phyloP scores from a whole-genome alignment of 2,113 vertebrate species.

The Myrmophylax atrothorax region DNA sequence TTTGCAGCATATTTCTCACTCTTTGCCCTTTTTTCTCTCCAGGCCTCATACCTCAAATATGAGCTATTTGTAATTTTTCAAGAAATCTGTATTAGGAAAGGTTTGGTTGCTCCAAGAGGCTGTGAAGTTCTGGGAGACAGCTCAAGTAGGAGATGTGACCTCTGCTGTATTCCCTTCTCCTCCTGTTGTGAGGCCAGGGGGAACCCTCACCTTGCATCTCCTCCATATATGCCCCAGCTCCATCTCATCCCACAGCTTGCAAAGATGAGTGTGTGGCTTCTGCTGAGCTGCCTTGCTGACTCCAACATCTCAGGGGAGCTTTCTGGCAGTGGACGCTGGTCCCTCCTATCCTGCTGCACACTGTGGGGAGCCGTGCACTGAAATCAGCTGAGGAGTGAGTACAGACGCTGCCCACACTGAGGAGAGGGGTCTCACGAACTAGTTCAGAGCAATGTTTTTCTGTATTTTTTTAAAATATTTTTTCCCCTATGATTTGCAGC shows the following conservation, averaged over 20 bases:
- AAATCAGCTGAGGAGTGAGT: neutral
- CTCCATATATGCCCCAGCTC: neutral
- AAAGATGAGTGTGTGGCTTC: rapidly evolving
- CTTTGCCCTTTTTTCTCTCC: neutral
- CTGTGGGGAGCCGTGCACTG: neutral
- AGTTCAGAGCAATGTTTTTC: neutral
- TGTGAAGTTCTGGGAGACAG: neutral
- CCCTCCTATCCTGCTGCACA: rapidly evolving
- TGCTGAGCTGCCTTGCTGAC: neutral
- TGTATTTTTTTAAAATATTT: neutral
- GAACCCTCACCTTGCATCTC: neutral
- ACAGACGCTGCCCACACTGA: neutral
- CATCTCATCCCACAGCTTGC: neutral
- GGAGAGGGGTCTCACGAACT: neutral
- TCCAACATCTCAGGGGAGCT: neutral
- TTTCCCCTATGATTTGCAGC: neutral
- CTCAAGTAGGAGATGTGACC: neutral
- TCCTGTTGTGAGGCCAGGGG: rapidly evolving
- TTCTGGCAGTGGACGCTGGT: neutral
- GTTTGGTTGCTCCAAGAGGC: neutral
- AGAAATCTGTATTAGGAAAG: neutral
- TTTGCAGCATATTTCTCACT: neutral
- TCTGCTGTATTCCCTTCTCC: neutral
- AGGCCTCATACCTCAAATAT: neutral
- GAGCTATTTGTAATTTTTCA: neutral